Evolutionary conservation across 2,797 vertebrate species (phyloP), one percentile per base, ranked within the genome.

Genomic region (Thripadectes ignobilis): DNA sequence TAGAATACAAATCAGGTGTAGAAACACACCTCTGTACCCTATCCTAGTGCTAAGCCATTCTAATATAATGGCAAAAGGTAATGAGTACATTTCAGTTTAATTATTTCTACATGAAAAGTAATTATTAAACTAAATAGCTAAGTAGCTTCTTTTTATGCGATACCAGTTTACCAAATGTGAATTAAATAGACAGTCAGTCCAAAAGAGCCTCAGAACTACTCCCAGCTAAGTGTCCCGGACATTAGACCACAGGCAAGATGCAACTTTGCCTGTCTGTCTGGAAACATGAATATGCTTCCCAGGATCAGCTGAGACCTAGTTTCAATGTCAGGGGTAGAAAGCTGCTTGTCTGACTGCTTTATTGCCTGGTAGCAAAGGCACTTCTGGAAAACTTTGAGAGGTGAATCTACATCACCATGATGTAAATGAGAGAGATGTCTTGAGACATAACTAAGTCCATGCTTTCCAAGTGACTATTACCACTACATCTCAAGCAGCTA

Each of bases 351-450:
- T 21, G 16, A n/a, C 45, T 65, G 10, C 34, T 51, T 39, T 34
- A 43, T 11, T 43, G 32, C 20, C 18, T 63, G 57, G 18, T 36
- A 79, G n/a, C 45, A 73, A 63, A 67, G 34, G 49, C 0, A 0
- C 16, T 63, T 73, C 63, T 73, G 39, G 22, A 69, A 61, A 69
- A 66, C n/a, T 21, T 1, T 15, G 51, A 74, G 76, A 73, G 9
- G 22, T 3, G 0, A 82, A n/a, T 26, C 59, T 51, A 8, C 23
- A 24, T 10, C 2, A 2, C 14, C 0, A 1, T 3, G 8, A 58
- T n/a, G 41, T n/a, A 45, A 65, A 45, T 24, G 41, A 45, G 41
- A n/a, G 62, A 65, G 62, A n/a, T 45, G 13, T 23, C 48, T 63
- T 11, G 59, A 72, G 32, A 65, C 7, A 74, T 10, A 89, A 5